A percentile compares a stretch with the other conserved stretches of the same genome.
These are phyloP conservation scores for Drymonia ruficornis DNA, from an alignment of 2,888 invertebrate species.

Conservation along the genomic window DNA sequence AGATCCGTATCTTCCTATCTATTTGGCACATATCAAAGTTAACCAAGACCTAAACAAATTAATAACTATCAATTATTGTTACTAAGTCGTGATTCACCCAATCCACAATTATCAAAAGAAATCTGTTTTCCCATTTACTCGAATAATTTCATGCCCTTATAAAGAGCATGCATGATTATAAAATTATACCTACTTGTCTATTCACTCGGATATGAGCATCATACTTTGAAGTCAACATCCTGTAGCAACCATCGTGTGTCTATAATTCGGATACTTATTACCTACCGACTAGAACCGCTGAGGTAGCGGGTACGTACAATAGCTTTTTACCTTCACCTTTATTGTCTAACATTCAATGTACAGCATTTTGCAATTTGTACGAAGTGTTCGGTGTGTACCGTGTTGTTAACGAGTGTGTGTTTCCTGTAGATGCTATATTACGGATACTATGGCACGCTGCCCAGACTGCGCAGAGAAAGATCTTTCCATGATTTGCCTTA, in stretches of 20 bases:
- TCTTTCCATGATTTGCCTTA: conserved; percentile 92
- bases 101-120: too few species aligned
- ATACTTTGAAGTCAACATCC: conserved; percentile 3
- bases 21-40: too few species aligned
- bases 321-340: conserved; percentile 32
- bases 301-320: conserved; percentile 13
- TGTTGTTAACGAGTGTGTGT: conserved; percentile 50
- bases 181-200: neutral
- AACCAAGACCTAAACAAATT: too few species aligned
- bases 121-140: too few species aligned
- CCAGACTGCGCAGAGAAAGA: conserved; percentile 90
- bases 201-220: neutral
- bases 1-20: too few species aligned
- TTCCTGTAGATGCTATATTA: conserved; percentile 88
- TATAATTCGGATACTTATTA: conserved; percentile 3
- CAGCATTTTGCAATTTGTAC: conserved; percentile 19
- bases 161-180: neutral
- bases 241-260: conserved; percentile 2
- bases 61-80: too few species aligned
- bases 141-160: too few species aligned
- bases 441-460: conserved; percentile 88
- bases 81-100: too few species aligned
- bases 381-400: conserved; percentile 12
- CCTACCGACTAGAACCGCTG: conserved; percentile 3
- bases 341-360: conserved; percentile 15